A percentile compares a stretch with the other conserved stretches of the same genome.
These are phyloP conservation scores for Crax fasciolata DNA, from an alignment of 2,797 vertebrate genomes.

Conservation along the genomic window DNA sequence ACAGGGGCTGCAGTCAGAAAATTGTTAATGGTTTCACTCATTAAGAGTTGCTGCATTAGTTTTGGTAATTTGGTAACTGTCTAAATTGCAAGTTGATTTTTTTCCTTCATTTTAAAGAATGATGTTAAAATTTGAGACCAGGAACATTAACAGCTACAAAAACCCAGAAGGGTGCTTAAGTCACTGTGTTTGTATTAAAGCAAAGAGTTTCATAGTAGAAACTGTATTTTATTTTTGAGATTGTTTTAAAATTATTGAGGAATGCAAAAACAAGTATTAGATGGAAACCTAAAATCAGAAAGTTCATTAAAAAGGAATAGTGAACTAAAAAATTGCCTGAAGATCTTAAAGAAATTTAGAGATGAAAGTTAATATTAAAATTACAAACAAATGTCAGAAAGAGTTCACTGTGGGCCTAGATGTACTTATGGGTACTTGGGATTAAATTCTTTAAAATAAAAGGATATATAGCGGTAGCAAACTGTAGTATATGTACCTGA, in stretches of 20 bases:
- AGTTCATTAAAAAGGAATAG: not conserved
- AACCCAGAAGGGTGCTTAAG: slow-evolving; percentile 55
- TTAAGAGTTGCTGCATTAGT: slow-evolving; percentile 91
- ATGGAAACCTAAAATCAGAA: slow-evolving; percentile 14
- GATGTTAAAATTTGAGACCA: slow-evolving; percentile 75
- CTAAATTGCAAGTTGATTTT: slow-evolving; percentile 85
- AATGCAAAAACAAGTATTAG: slow-evolving; percentile 49
- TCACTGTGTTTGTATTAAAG: slow-evolving; percentile 56
- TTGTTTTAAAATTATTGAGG: slow-evolving; percentile 39
- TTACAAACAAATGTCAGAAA: not conserved
- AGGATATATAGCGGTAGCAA: slow-evolving; percentile 15
- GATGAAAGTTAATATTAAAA: slow-evolving; percentile 42
- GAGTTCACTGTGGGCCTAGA: not conserved
- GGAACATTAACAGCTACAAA: slow-evolving; percentile 54
- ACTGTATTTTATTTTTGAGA: slow-evolving; percentile 53
- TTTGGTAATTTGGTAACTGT: slow-evolving; percentile 86
- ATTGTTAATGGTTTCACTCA: slow-evolving; percentile 93
- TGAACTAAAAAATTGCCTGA: not conserved
- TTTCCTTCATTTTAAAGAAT: slow-evolving; percentile 71
- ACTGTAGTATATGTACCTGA: not conserved
- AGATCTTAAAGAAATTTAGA: slow-evolving; percentile 38
- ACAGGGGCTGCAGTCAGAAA: slow-evolving; percentile 90
- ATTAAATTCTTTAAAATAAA: slow-evolving; percentile 16
- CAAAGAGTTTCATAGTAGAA: slow-evolving; percentile 17
- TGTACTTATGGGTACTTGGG: not conserved